These are phyloP conservation scores for Teinopalpus imperialis DNA, from an alignment of 2,888 invertebrate species.

Conservation along the genomic window DNA sequence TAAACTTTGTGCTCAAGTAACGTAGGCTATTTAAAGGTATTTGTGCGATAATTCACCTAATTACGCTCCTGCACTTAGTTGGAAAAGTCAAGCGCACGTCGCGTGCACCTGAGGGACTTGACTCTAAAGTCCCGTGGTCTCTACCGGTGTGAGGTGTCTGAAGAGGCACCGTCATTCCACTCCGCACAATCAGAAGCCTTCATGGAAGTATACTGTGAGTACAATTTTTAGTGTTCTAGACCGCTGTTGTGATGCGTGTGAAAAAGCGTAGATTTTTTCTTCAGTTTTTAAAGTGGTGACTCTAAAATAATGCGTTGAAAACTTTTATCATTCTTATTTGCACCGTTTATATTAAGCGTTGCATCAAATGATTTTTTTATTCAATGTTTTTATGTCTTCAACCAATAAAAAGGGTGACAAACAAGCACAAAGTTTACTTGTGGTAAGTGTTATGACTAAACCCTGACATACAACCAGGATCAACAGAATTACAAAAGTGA, in stretches of 20 bases:
- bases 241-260: conserved; percentile 10
- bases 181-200: conserved; percentile 87
- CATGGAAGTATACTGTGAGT: conserved; percentile 88
- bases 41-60: conserved; percentile 25
- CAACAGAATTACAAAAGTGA: no score
- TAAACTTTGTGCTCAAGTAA: conserved; percentile 5
- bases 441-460: no score
- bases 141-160: conserved; percentile 89
- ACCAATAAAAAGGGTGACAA: no score
- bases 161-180: conserved; percentile 89
- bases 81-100: conserved; percentile 84
- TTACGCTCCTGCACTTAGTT: conserved; percentile 61
- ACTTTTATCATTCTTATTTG: background rate
- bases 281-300: background rate
- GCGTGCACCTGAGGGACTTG: conserved; percentile 85
- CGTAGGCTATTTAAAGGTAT: conserved; percentile 18
- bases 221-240: conserved; percentile 15
- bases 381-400: no score
- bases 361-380: no score
- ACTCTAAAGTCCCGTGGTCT: conserved; percentile 86
- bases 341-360: no score
- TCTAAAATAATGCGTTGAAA: conserved; percentile 3
- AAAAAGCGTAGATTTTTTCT: conserved; percentile 4
- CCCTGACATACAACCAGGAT: no score
- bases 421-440: no score